Conservation (phyloP, 2,113 vertebrate genomes). For the Brienomyrus longianalis region DNA sequence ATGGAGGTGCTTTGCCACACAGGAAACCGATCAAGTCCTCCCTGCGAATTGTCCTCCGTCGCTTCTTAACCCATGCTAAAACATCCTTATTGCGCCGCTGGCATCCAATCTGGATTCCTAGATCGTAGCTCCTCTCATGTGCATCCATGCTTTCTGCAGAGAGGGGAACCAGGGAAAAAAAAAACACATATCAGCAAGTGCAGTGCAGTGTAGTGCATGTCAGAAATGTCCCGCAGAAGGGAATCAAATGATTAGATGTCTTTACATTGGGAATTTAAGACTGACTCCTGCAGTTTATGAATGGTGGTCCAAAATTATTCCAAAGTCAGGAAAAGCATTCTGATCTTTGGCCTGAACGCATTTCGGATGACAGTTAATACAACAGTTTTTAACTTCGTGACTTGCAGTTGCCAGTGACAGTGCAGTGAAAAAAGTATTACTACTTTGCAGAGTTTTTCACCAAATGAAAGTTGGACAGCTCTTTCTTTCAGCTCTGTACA, state of each 20-base stretch:
- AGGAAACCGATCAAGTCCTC: constrained; percentile 99
- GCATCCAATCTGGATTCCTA: constrained; percentile 92
- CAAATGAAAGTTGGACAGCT: neutral
- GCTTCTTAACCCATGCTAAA: constrained; percentile 96
- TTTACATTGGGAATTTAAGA: neutral
- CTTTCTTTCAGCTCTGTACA: neutral
- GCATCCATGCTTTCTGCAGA: constrained; percentile 84
- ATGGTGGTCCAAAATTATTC: neutral
- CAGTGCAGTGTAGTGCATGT: neutral
- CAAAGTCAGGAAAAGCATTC: neutral
- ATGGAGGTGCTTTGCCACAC: constrained; percentile 94
- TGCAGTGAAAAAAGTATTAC: neutral
- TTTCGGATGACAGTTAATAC: neutral
- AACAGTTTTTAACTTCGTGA: neutral
- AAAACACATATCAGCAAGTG: neutral
- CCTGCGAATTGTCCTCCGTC: constrained; percentile 91
- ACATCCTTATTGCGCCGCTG: constrained; percentile 96
- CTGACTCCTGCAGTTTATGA: neutral
- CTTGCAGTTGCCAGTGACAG: neutral
- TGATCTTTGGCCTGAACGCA: neutral
- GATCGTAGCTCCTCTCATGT: constrained; percentile 89
- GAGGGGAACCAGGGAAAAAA: neutral
- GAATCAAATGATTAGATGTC: neutral
- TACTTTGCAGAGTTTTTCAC: neutral
- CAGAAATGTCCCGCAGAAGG: neutral